Evolutionary conservation across 2,888 invertebrate genomes (phyloP).

Genomic region (Dione juno): DNA sequence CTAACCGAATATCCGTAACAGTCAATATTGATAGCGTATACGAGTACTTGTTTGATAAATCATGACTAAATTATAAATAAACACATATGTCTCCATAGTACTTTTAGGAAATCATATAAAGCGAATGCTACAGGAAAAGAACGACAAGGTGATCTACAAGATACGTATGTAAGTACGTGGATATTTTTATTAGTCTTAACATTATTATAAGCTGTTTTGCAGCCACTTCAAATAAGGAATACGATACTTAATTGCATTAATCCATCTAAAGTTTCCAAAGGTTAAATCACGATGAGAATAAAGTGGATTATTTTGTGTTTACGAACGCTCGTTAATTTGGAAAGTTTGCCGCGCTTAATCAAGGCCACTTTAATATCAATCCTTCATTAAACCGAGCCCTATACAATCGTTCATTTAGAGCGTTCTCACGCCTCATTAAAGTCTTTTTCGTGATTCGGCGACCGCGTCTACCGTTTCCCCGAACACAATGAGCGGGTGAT

Average conservation of each 20-base stretch:
- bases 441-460: constrained; percentile 81
- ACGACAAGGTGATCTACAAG: constrained; percentile 39
- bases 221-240: constrained; percentile 26
- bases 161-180: constrained; percentile 25
- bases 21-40: constrained; percentile 35
- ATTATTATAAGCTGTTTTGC: constrained; percentile 26
- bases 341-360: constrained; percentile 58
- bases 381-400: constrained; percentile 75
- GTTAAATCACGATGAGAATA: constrained; percentile 24
- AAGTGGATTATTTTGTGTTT: constrained; percentile 28
- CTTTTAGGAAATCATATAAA: constrained; percentile 28
- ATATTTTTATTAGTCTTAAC: constrained; percentile 23
- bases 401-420: constrained; percentile 81
- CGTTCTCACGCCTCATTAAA: constrained; percentile 83
- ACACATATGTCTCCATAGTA: not conserved
- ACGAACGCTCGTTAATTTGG: constrained; percentile 31
- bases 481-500: constrained; percentile 83
- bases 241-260: constrained; percentile 28
- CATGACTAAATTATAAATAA: not conserved
- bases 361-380: constrained; percentile 73
- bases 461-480: constrained; percentile 83
- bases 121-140: constrained; percentile 34
- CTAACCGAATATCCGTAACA: constrained; percentile 59
- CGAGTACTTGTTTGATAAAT: constrained; percentile 42
- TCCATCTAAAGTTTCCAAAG: constrained; percentile 29